Percentiles rank a stretch among this genome's conserved stretches.
Evolutionary conservation across 2,888 invertebrate genomes (phyloP).

Genomic region (Celastrina argiolus): DNA sequence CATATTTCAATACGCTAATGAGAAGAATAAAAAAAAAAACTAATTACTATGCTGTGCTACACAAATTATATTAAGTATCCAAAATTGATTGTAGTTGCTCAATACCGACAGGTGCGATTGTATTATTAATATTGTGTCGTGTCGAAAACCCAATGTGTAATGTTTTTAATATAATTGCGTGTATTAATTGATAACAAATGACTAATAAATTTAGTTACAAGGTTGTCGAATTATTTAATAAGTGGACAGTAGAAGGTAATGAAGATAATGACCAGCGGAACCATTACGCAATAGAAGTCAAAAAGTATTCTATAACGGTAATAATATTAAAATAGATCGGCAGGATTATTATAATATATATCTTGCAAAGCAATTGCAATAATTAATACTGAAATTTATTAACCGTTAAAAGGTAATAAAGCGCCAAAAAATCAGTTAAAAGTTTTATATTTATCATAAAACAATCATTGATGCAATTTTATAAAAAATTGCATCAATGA

Average conservation of each 20-base stretch:
- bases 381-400: too few relatives aligned
- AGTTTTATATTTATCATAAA: too few relatives aligned
- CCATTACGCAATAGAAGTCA: background rate
- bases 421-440: too few relatives aligned
- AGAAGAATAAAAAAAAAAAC: background rate
- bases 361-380: too few relatives aligned
- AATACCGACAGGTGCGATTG: slow-evolving; percentile 1
- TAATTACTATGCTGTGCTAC: background rate
- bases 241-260: background rate
- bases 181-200: slow-evolving; percentile 2
- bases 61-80: background rate
- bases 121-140: background rate
- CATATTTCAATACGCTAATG: slow-evolving; percentile 7
- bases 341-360: too few relatives aligned
- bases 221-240: slow-evolving; percentile 9
- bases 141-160: background rate
- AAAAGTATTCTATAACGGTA: background rate
- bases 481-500: too few relatives aligned
- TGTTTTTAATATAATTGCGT: slow-evolving; percentile 5
- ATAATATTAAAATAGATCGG: too few relatives aligned
- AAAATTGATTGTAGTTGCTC: background rate
- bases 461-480: too few relatives aligned
- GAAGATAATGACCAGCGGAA: background rate
- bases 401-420: too few relatives aligned
- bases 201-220: background rate